Conservation (phyloP, 2,888 invertebrate genomes). For the Drosophila mimetica region DNA sequence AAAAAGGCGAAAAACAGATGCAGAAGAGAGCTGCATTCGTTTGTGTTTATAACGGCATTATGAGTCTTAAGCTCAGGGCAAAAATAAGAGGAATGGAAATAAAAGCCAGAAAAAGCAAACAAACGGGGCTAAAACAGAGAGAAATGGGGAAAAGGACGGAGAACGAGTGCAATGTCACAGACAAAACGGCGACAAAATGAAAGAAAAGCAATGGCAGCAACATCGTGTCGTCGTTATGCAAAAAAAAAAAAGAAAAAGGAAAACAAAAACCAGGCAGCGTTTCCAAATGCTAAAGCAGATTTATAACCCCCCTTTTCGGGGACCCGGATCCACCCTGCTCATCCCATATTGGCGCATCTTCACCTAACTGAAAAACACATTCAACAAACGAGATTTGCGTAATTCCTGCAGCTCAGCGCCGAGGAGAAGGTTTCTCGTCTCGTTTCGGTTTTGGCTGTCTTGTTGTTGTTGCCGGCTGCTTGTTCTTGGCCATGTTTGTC, state of each 20-base stretch:
- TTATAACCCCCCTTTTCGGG: constrained; percentile 44
- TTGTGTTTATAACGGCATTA: constrained; percentile 74
- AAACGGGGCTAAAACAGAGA: constrained; percentile 41
- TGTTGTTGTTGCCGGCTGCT: constrained; percentile 46
- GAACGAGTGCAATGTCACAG: constrained; percentile 70
- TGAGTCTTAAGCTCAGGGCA: constrained; percentile 70
- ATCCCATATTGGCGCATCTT: constrained; percentile 69
- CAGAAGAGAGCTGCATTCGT: constrained; percentile 34
- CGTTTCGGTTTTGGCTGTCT: constrained; percentile 13
- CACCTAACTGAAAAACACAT: constrained; percentile 77
- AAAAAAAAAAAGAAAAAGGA: constrained; percentile 35
- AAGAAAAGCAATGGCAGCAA: constrained; percentile 46
- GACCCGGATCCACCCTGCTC: constrained; percentile 2
- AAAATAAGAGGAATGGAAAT: constrained; percentile 37
- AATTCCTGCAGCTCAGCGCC: constrained; percentile 75
- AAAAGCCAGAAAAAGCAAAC: constrained; percentile 38
- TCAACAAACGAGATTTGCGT: constrained; percentile 80
- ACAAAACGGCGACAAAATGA: constrained; percentile 68
- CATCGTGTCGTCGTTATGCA: constrained; percentile 66
- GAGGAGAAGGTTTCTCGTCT: constrained; percentile 59
- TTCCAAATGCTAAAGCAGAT: constrained; percentile 73
- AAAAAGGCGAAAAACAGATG: constrained; percentile 1
- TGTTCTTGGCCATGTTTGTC: constrained; percentile 26
- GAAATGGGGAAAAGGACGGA: neutral
- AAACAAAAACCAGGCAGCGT: constrained; percentile 45